Evolutionary conservation across 2,888 invertebrate species (phyloP).

Genomic region (Scrobipalpa atriplicella): DNA sequence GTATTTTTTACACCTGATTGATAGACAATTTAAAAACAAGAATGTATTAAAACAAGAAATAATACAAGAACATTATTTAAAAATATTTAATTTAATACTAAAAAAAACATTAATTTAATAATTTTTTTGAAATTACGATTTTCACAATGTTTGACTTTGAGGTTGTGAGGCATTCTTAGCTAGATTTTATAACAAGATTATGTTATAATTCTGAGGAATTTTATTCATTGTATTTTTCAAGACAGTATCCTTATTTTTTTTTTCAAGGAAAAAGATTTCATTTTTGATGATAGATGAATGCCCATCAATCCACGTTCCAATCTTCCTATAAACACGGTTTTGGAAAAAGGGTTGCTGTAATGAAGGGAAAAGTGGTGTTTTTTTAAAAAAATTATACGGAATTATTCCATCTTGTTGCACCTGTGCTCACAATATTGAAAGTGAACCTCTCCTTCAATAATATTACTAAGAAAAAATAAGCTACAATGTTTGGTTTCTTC

Average conservation of each 20-base stretch:
- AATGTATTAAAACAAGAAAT: no score
- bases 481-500: no score
- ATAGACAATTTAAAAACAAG: no score
- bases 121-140: no score
- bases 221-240: neutral
- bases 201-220: neutral
- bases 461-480: no score
- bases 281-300: neutral
- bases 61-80: no score
- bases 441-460: neutral
- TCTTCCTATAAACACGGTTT: neutral
- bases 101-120: no score
- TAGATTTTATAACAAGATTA: no score
- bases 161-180: no score
- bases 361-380: neutral
- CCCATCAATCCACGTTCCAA: conserved; percentile 8
- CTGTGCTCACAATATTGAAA: neutral
- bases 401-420: conserved; percentile 20
- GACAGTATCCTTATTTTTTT: neutral
- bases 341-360: conserved; percentile 7
- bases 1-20: neutral
- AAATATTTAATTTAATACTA: no score
- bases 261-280: neutral
- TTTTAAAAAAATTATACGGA: conserved; percentile 15
- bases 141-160: no score